phyloP scores from a whole-genome alignment of 37 sponge, comb jelly and placozoan genomes.

The Chondrilla cf. caribensis region DNA sequence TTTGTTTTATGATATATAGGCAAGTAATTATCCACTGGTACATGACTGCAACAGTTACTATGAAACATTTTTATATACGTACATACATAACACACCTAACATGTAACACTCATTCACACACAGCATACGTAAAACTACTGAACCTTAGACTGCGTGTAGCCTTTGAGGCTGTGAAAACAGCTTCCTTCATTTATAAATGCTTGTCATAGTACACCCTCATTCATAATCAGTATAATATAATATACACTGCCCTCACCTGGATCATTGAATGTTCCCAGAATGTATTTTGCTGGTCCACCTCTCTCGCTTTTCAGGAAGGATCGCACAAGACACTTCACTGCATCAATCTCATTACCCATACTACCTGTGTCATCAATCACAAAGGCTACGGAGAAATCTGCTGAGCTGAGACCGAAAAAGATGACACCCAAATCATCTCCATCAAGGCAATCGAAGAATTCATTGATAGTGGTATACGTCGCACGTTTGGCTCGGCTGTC shows the following conservation, averaged over 20 bases:
- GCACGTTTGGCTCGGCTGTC: background rate
- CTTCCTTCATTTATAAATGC: too few relatives aligned
- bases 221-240: too few relatives aligned
- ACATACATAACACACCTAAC: too few relatives aligned
- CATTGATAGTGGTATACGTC: background rate
- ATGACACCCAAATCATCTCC: background rate
- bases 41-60: background rate
- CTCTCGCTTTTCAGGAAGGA: background rate
- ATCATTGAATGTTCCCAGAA: slow-evolving; percentile 4
- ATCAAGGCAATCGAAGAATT: background rate
- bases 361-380: slow-evolving; percentile 22
- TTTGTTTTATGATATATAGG: too few relatives aligned
- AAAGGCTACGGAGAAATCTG: background rate
- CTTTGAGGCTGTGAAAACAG: too few relatives aligned
- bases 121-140: too few relatives aligned
- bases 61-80: too few relatives aligned
- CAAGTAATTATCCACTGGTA: too few relatives aligned
- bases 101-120: too few relatives aligned
- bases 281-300: background rate
- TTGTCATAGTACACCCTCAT: too few relatives aligned
- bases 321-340: slow-evolving; percentile 2
- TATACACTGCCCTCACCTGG: slow-evolving; percentile 5
- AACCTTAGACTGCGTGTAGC: too few relatives aligned
- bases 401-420: background rate
- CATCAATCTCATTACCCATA: slow-evolving; percentile 9